Evolutionary conservation across 2,888 invertebrate genomes (phyloP), one percentile per base, ranked within the genome.

Genomic region (Coelinius sp.): DNA sequence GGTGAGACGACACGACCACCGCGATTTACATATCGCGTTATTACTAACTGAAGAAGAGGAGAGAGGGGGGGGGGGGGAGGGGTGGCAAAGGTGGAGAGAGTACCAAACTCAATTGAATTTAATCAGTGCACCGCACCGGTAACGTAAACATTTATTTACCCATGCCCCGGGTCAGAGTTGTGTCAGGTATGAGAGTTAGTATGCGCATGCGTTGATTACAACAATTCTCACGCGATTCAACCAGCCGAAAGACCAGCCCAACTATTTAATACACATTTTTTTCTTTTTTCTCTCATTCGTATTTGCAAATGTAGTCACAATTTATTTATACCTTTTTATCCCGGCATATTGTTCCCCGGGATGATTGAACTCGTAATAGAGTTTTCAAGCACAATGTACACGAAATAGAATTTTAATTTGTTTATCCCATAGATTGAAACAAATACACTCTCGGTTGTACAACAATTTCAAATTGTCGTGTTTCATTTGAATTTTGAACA

Each of bases 21-120:
- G 59, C 70, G 67, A 82, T 82, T 82, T 82, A 77, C 81, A 81
- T 79, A 81, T 80, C 78, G 77, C 76, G 76, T 82, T 82, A 80
- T 80, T 77, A 79, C 75, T 72, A 74, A 70, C 59, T 71, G 62
- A 49, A 49, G 46, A 35, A 31, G 12, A 8, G n/a, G 7, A 49
- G 46, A 35, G 59, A 20, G 17, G n/a, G 7, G 53, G 27, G 24
- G 5, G 8, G 27, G n/a, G 24, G 4, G 35, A 31, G n/a, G 6
- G n/a, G 4, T 12, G 25, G 53, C 2, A 20, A 24, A 52, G 52
- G 31, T 20, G 14, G 59, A 59, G 49, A 14, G 59, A 27, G 59
- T 59, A 59, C 59, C 59, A 59, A 68, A 49, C 49, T 62, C 41
- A 49, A 44, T 82, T 79, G 74, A 77, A 80, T 82, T 76, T 78